A percentile compares a stretch with the other conserved stretches of the same genome.
phyloP scores from a whole-genome alignment of 2,888 invertebrate genomes.

The Cistogaster globosa region DNA sequence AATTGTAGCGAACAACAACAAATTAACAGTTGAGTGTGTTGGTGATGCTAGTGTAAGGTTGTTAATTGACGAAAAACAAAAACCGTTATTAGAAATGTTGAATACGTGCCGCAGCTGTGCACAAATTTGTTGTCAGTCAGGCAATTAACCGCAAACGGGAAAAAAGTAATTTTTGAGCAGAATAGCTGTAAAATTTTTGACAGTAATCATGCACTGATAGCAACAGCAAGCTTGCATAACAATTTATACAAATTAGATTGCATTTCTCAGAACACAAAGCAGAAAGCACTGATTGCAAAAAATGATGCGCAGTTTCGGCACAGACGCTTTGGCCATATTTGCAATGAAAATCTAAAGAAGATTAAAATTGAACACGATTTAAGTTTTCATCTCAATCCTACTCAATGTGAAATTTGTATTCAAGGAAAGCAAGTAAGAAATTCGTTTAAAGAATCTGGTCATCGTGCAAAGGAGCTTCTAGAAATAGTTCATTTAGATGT shows the following conservation, averaged over 20 bases:
- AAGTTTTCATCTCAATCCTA: too few species aligned
- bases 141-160: slow-evolving; percentile 50
- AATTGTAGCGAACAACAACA: slow-evolving; percentile 38
- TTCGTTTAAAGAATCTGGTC: slow-evolving; percentile 18
- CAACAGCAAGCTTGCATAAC: slow-evolving; percentile 7
- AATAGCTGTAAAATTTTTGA: slow-evolving; percentile 35
- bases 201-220: slow-evolving; percentile 3
- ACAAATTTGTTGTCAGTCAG: slow-evolving; percentile 27
- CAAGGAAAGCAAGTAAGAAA: slow-evolving; percentile 73
- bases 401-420: slow-evolving; percentile 71
- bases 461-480: slow-evolving; percentile 72
- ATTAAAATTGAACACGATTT: slow-evolving; percentile 26
- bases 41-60: slow-evolving; percentile 4
- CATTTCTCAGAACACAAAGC: background rate
- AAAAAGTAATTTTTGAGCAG: slow-evolving; percentile 23
- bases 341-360: slow-evolving; percentile 60
- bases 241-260: slow-evolving; percentile 32
- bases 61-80: too few species aligned
- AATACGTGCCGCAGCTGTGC: too few species aligned
- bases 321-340: slow-evolving; percentile 59
- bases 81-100: too few species aligned
- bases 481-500: slow-evolving; percentile 79
- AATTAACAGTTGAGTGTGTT: slow-evolving; percentile 1
- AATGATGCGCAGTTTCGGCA: slow-evolving; percentile 69
- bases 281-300: slow-evolving; percentile 27